Evolutionary conservation across 2,797 vertebrate genomes (phyloP).

Genomic region (Oophaga sylvatica): DNA sequence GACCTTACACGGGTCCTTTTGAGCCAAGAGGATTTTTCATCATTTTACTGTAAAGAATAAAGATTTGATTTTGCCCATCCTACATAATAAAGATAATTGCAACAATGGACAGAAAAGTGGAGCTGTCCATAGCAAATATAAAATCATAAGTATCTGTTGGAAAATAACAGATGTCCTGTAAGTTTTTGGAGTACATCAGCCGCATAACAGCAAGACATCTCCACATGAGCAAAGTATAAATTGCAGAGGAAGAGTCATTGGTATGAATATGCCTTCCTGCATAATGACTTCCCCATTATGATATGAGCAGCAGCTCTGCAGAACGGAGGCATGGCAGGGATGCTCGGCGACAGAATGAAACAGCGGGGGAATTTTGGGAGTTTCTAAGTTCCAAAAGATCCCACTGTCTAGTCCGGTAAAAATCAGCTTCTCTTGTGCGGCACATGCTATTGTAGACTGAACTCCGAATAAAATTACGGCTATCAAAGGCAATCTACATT

Average conservation of each 20-base stretch:
- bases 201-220: neutral
- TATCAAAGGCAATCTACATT: slow-evolving; percentile 61
- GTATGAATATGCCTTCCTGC: slow-evolving; percentile 11
- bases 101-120: neutral
- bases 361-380: slow-evolving; percentile 35
- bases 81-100: neutral
- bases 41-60: neutral
- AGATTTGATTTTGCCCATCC: neutral
- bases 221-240: slow-evolving; percentile 31
- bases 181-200: neutral
- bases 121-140: neutral
- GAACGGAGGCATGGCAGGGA: slow-evolving; percentile 22
- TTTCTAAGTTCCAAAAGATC: slow-evolving; percentile 28
- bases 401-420: slow-evolving; percentile 41
- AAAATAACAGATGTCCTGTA: neutral
- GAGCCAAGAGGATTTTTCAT: neutral
- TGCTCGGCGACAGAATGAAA: slow-evolving; percentile 26
- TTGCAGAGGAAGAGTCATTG: slow-evolving; percentile 32
- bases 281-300: slow-evolving; percentile 43
- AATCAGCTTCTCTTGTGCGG: slow-evolving; percentile 46
- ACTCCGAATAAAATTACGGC: slow-evolving; percentile 63
- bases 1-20: neutral
- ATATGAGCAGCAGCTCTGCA: slow-evolving; percentile 33
- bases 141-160: neutral
- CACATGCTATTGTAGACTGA: slow-evolving; percentile 46